Evolutionary conservation across 2,797 vertebrate genomes (phyloP), one percentile per base, ranked within the genome.

Genomic region (Anolis apletophallus): DNA sequence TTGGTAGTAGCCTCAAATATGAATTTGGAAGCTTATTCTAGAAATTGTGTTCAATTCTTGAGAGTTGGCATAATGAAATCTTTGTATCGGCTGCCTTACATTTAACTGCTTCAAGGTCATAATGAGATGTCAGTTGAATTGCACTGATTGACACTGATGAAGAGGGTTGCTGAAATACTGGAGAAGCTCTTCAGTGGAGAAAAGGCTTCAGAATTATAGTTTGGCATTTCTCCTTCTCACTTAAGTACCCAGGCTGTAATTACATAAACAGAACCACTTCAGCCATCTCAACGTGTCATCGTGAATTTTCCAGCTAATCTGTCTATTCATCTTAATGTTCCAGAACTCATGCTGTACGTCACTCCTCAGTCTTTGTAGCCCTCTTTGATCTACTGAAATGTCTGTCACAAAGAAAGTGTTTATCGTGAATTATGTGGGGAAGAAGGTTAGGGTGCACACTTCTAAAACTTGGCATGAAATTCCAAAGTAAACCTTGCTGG

Each of bases 381-480:
- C 90, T 92, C 98, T 98, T 98, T 99, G 96, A 98, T 98, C 96
- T 97, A 91, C 85, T 91, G 94, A 95, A 95, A 93, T 61, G 94
- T 96, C 96, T 97, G 96, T 97, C 96, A 96, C 92, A 94, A 96
- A 88, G 92, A 94, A 95, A 94, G 94, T 96, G 95, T 96, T 95
- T 97, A 94, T 94, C 91, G 94, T 97, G 97, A 98, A 94, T 98
- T 97, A 98, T 97, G 96, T 95, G 94, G 94, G 92, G 94, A 93
- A 95, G 96, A 91, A 96, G 96, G 96, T 95, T 92, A 96, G 95
- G 94, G 95, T 95, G 93, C 94, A 95, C 93, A 94, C 96, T 95
- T 96, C 94, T 96, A 96, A 96, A 95, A 95, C 93, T 93, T 96
- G 93, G 96, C 96, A 95, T 98, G 97, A 98, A 98, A 97, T 97